phyloP scores from a whole-genome alignment of 2,797 vertebrate species.

The Decapterus maruadsi region DNA sequence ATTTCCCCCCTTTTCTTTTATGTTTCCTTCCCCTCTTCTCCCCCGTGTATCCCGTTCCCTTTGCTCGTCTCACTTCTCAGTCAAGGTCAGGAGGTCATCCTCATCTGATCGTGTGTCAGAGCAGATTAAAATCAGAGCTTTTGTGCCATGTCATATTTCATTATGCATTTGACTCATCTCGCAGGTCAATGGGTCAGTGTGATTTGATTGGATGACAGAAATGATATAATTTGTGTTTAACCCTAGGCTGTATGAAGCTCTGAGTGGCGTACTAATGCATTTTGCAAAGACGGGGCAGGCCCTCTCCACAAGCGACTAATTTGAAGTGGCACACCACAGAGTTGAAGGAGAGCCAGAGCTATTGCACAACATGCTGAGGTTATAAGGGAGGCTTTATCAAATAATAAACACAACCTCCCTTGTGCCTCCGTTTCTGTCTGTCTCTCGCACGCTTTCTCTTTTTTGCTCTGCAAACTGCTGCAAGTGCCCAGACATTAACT shows the following conservation, averaged over 20 bases:
- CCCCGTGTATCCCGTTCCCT: slow-evolving; percentile 70
- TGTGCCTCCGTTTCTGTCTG: slow-evolving; percentile 56
- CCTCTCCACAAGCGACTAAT: slow-evolving; percentile 82
- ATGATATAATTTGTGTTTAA: slow-evolving; percentile 86
- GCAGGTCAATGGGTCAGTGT: slow-evolving; percentile 85
- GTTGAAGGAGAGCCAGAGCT: slow-evolving; percentile 79
- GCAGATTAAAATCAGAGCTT: slow-evolving; percentile 87
- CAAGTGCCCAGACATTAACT: slow-evolving; percentile 29
- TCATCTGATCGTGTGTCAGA: slow-evolving; percentile 89
- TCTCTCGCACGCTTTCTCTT: slow-evolving; percentile 28
- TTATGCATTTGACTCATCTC: slow-evolving; percentile 88
- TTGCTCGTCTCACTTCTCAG: slow-evolving; percentile 85
- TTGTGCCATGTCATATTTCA: slow-evolving; percentile 90
- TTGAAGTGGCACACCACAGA: slow-evolving; percentile 79
- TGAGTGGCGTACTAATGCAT: slow-evolving; percentile 76
- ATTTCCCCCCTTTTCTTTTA: slow-evolving; percentile 59
- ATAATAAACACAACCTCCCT: slow-evolving; percentile 83
- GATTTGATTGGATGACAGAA: slow-evolving; percentile 90
- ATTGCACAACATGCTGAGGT: slow-evolving; percentile 77
- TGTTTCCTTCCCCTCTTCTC: slow-evolving; percentile 67
- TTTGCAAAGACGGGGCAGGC: slow-evolving; percentile 81
- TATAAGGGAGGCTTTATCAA: slow-evolving; percentile 80
- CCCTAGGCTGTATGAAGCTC: slow-evolving; percentile 81
- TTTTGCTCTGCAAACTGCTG: slow-evolving; percentile 37
- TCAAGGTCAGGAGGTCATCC: slow-evolving; percentile 85